These are phyloP conservation scores for Clavelina lepadiformis DNA, from an alignment of 23 tunicate genomes.

Conservation along the genomic window DNA sequence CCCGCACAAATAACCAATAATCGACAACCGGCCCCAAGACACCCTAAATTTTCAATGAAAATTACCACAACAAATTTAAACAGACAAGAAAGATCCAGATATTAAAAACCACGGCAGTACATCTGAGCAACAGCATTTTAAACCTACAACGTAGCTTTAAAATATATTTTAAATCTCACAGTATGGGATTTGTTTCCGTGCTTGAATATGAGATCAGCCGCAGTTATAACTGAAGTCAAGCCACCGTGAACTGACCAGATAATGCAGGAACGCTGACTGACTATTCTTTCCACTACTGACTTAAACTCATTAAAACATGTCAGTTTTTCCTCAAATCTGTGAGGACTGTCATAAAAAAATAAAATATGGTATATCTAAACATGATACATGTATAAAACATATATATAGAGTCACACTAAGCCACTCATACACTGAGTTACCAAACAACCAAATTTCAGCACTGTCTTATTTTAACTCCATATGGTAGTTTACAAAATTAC, in stretches of 20 bases:
- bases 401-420: too few relatives aligned
- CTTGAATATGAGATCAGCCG: slow-evolving; percentile 10
- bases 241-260: slow-evolving; percentile 31
- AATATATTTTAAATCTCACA: too few relatives aligned
- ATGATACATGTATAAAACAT: too few relatives aligned
- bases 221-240: neutral
- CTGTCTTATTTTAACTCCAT: too few relatives aligned
- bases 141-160: neutral
- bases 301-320: slow-evolving; percentile 6
- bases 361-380: too few relatives aligned
- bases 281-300: slow-evolving; percentile 3
- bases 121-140: neutral
- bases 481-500: too few relatives aligned
- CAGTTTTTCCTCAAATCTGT: slow-evolving; percentile 13
- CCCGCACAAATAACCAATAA: slow-evolving; percentile 31
- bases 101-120: neutral
- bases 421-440: too few relatives aligned
- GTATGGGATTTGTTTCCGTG: slow-evolving; percentile 20
- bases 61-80: neutral
- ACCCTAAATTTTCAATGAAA: slow-evolving; percentile 5
- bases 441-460: too few relatives aligned
- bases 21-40: slow-evolving; percentile 16
- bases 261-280: slow-evolving; percentile 14
- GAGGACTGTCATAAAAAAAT: too few relatives aligned
- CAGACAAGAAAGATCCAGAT: neutral